Conservation (phyloP, 2,888 invertebrate genomes). For the Adela reaumurella region DNA sequence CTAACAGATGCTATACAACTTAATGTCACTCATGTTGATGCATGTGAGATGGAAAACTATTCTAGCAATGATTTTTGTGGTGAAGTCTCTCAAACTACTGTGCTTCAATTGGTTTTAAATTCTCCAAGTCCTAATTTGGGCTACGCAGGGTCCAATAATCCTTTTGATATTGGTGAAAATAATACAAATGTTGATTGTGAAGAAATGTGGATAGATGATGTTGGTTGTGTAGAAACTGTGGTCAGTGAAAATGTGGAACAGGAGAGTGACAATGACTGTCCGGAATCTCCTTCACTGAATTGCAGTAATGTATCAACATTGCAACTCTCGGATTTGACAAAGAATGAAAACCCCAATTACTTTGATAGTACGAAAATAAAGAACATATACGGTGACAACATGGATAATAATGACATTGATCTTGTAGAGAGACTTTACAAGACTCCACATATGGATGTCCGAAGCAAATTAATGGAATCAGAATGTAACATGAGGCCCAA, state of each 20-base stretch:
- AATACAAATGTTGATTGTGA: conserved; percentile 12
- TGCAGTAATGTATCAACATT: neutral
- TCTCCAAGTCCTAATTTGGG: no score
- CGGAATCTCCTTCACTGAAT: neutral
- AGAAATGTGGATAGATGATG: conserved; percentile 42
- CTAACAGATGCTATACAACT: neutral
- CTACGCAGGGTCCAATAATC: no score
- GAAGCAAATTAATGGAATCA: neutral
- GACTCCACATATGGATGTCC: conserved; percentile 36
- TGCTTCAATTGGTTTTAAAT: no score
- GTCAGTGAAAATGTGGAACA: conserved; percentile 43
- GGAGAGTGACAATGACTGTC: conserved; percentile 18
- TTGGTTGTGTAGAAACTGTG: conserved; percentile 45
- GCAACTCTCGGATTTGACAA: neutral
- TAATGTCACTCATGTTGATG: neutral
- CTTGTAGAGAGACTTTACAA: conserved; percentile 33
- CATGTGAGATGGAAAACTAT: neutral
- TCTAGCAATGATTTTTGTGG: no score
- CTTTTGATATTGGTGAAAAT: neutral
- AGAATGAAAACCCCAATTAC: neutral
- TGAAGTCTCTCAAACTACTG: no score
- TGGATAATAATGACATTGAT: conserved; percentile 28
- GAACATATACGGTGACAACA: conserved; percentile 30
- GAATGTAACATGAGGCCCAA: no score
- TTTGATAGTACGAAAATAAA: conserved; percentile 25